These are phyloP conservation scores for Perca fluviatilis DNA, from an alignment of 2,113 vertebrate genomes.

Conservation along the genomic window DNA sequence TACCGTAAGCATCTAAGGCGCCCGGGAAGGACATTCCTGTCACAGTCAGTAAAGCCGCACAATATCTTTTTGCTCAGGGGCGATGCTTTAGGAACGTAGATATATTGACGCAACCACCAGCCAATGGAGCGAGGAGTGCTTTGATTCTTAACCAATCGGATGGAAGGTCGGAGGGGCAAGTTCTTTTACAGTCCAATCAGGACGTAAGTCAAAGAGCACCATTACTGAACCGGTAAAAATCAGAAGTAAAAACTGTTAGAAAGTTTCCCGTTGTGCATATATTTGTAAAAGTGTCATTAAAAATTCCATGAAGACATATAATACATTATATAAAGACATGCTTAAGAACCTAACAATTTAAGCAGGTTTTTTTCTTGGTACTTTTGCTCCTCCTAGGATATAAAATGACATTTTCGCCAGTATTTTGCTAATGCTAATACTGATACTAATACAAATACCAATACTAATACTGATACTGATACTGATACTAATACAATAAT, in stretches of 20 bases:
- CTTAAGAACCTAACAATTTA: background rate
- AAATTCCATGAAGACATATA: background rate
- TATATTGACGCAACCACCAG: slow-evolving; percentile 12
- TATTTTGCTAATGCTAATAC: background rate
- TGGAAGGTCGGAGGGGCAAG: background rate
- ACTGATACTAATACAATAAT: background rate
- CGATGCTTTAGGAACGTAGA: background rate
- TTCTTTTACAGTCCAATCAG: slow-evolving; percentile 55
- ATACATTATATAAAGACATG: background rate
- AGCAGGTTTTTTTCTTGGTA: background rate
- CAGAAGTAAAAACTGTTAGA: background rate
- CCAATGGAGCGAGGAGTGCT: slow-evolving; percentile 55
- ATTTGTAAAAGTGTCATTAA: background rate
- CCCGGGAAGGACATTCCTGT: slow-evolving; percentile 79
- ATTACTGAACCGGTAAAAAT: background rate
- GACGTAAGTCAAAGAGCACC: slow-evolving; percentile 11
- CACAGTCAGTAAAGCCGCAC: slow-evolving; percentile 57
- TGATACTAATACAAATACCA: background rate
- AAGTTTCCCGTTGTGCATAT: background rate
- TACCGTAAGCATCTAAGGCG: slow-evolving; percentile 56
- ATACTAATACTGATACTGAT: too few species aligned
- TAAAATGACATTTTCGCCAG: background rate
- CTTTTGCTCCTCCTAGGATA: background rate
- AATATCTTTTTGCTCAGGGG: slow-evolving; percentile 45
- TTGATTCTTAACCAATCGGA: slow-evolving; percentile 56